A percentile compares a stretch with the other conserved stretches of the same genome.
Conservation (phyloP, 2,113 vertebrate genomes). For the Bagarius yarrelli region DNA sequence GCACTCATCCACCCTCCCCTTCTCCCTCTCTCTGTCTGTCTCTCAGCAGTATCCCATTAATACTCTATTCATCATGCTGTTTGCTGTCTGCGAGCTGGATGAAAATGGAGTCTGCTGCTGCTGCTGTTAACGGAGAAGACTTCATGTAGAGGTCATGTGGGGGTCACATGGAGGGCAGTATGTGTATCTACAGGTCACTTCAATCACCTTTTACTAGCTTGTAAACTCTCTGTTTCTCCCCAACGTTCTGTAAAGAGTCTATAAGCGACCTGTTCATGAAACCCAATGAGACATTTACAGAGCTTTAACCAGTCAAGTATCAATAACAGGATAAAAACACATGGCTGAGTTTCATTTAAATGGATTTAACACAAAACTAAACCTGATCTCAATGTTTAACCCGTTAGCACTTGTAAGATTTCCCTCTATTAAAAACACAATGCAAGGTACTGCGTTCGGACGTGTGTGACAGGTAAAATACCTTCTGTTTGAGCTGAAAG, state of each 20-base stretch:
- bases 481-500: conserved; percentile 94
- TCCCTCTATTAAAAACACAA: background rate
- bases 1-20: background rate
- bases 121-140: background rate
- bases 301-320: conserved; percentile 29
- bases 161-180: background rate
- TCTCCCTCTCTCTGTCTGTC: conserved; percentile 4
- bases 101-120: background rate
- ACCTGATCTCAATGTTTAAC: conserved; percentile 12
- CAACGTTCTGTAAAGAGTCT: conserved; percentile 14
- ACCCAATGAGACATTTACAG: conserved; percentile 24
- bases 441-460: background rate
- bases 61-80: conserved; percentile 43
- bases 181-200: conserved; percentile 39
- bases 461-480: conserved; percentile 49
- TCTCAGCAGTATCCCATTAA: conserved; percentile 14
- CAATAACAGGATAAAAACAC: conserved; percentile 32
- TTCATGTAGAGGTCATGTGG: background rate
- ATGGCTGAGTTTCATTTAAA: conserved; percentile 36
- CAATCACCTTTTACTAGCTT: conserved; percentile 39
- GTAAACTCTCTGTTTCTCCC: conserved; percentile 49
- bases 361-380: conserved; percentile 10
- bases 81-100: conserved; percentile 50
- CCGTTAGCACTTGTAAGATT: background rate
- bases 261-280: conserved; percentile 43